Percentiles rank a stretch among this genome's conserved stretches.
Conservation (phyloP, 2,888 invertebrate species). For the Drosophila peninsularis region DNA sequence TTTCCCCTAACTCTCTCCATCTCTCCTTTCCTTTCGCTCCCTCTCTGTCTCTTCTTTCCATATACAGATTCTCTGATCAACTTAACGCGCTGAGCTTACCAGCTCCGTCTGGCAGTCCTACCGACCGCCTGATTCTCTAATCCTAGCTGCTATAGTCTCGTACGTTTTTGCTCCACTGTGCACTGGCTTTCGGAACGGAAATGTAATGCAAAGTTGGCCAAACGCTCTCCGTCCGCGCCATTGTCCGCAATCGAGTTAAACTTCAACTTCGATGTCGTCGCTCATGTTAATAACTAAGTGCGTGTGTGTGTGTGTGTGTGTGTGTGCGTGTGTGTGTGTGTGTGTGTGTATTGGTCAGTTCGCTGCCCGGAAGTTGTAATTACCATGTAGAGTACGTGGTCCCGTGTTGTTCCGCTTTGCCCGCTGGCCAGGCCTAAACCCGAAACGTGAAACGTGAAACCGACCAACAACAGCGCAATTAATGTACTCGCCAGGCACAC, state of each 20-base stretch:
- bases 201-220: conserved; percentile 43
- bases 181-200: conserved; percentile 29
- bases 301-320: conserved; percentile 19
- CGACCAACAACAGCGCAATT: conserved; percentile 59
- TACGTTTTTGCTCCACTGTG: conserved; percentile 23
- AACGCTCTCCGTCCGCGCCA: conserved; percentile 22
- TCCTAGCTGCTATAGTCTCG: no score
- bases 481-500: conserved; percentile 59
- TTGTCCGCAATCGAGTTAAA: conserved; percentile 30
- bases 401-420: conserved; percentile 24
- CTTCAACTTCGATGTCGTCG: conserved; percentile 39
- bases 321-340: conserved; percentile 8
- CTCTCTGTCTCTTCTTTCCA: no score
- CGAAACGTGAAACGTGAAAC: conserved; percentile 55
- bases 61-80: no score
- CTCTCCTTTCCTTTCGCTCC: no score
- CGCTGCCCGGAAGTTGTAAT: conserved; percentile 83
- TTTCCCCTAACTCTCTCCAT: no score
- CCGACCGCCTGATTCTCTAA: no score
- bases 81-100: no score
- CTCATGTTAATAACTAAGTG: conserved; percentile 36
- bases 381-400: conserved; percentile 72
- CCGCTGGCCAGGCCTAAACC: conserved; percentile 48
- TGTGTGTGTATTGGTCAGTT: conserved; percentile 45
- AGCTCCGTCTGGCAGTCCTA: no score